Percentiles rank a stretch among this genome's conserved stretches.
phyloP scores from a whole-genome alignment of 2,888 invertebrate species.

The Gymnosoma rotundatum region DNA sequence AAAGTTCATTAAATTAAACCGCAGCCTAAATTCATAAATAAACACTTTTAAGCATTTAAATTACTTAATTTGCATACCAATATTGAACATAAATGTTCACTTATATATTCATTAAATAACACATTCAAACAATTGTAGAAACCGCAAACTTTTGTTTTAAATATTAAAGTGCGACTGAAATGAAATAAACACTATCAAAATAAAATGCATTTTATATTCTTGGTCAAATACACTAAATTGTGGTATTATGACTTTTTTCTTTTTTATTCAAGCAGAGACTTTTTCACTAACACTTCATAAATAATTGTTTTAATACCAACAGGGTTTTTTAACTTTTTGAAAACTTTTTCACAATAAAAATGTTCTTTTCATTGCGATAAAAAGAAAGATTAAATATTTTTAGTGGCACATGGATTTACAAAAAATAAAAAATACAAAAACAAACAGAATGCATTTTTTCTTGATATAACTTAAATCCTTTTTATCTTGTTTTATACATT shows the following conservation, averaged over 20 bases:
- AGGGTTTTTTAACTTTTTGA: too few species aligned
- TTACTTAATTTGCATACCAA: constrained; percentile 43
- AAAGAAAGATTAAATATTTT: too few species aligned
- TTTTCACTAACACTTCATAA: constrained; percentile 38
- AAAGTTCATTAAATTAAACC: constrained; percentile 38
- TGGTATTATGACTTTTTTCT: constrained; percentile 6
- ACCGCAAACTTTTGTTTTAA: constrained; percentile 53
- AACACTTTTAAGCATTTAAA: constrained; percentile 48
- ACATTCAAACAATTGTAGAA: constrained; percentile 39
- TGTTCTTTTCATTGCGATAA: too few species aligned
- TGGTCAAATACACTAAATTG: constrained; percentile 39
- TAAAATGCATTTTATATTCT: constrained; percentile 33
- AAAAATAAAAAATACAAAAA: too few species aligned
- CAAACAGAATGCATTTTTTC: too few species aligned
- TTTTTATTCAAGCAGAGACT: neutral
- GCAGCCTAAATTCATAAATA: constrained; percentile 47
- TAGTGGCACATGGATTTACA: too few species aligned
- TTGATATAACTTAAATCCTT: too few species aligned
- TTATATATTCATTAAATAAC: neutral
- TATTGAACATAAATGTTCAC: constrained; percentile 14
- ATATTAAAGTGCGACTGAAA: neutral
- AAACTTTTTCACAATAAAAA: too few species aligned
- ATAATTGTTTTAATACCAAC: constrained; percentile 9
- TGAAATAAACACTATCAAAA: constrained; percentile 52
- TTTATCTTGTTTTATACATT: too few species aligned